Evolutionary conservation across 2,113 vertebrate species (phyloP).

Genomic region (Microtus montanus): DNA sequence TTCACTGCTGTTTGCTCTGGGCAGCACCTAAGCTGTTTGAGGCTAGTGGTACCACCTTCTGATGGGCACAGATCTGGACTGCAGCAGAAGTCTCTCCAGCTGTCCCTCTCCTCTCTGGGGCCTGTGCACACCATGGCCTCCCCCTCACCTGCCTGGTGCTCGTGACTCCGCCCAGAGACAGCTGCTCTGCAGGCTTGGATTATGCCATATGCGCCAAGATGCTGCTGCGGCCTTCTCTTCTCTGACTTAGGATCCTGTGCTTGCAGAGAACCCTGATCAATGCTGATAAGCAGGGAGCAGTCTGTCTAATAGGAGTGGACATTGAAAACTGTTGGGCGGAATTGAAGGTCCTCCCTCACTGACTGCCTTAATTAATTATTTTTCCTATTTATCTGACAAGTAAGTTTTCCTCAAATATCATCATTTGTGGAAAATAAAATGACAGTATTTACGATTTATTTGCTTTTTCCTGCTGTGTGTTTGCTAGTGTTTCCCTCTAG

Average conservation of each 20-base stretch:
- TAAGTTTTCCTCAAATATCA: neutral
- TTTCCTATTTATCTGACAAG: constrained; percentile 7
- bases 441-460: neutral
- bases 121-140: neutral
- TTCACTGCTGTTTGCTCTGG: neutral
- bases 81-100: neutral
- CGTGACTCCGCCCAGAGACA: no score
- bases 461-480: neutral
- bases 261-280: neutral
- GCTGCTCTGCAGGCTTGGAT: neutral
- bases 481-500: neutral
- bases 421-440: constrained; percentile 29
- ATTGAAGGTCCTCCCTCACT: neutral
- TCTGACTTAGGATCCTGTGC: neutral
- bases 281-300: neutral
- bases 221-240: neutral
- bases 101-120: neutral
- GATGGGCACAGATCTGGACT: neutral
- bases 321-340: neutral
- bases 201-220: neutral
- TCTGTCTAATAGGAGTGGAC: neutral
- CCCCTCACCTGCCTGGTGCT: neutral
- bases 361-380: neutral
- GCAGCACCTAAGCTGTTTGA: neutral
- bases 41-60: neutral